Percentiles rank a stretch among this genome's conserved stretches.
phyloP scores from a whole-genome alignment of 2,113 vertebrate species.

The chimpanzee (Pan troglodytes) region NHGRI_mPanTro3-v2.1_pri NC_072416.2:75021001-75021500 shows the following conservation, averaged over 20 bases:
- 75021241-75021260: neutral
- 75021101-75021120: neutral
- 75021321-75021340: neutral
- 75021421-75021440: neutral
- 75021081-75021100: neutral
- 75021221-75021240: neutral
- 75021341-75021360: neutral
- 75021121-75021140: neutral
- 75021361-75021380: neutral
- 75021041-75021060: neutral
- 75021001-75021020: neutral
- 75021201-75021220: neutral
- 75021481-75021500: neutral
- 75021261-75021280: neutral
- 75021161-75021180: neutral
- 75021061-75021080: neutral
- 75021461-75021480: neutral
- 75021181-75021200: neutral
- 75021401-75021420: neutral
- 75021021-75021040: neutral
- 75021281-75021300: neutral
- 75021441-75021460: neutral
- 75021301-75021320: neutral
- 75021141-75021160: neutral
- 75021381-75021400: neutral